A percentile compares a stretch with the other conserved stretches of the same genome.
Conservation (phyloP, 2,113 vertebrate genomes). For the Lycocorax pyrrhopterus region DNA sequence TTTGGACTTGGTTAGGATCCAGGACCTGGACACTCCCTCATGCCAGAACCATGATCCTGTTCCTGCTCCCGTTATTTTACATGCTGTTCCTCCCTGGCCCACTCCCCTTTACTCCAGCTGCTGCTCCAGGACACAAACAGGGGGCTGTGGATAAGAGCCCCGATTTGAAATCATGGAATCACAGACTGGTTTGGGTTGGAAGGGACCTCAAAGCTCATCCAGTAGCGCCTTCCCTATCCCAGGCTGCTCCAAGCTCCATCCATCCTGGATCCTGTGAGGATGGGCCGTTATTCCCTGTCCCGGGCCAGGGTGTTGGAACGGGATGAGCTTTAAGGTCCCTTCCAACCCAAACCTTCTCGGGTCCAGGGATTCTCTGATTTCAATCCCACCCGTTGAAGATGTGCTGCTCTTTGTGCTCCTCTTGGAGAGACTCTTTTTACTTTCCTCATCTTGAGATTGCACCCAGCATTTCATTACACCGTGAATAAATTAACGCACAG, state of each 20-base stretch:
- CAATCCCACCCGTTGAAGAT: not conserved
- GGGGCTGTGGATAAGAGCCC: not conserved
- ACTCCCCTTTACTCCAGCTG: not conserved
- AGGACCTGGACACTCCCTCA: not conserved
- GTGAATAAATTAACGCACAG: not conserved
- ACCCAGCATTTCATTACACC: not conserved
- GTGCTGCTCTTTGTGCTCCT: not conserved
- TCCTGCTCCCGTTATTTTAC: not conserved
- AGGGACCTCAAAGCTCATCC: not conserved
- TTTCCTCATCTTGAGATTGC: not conserved
- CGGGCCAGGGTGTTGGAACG: fast-evolving
- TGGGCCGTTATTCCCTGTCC: not conserved
- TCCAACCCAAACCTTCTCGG: not conserved
- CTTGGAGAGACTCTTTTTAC: not conserved
- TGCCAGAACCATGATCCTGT: not conserved
- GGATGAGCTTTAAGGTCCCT: too few relatives aligned
- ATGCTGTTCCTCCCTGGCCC: not conserved
- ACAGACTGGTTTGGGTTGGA: not conserved
- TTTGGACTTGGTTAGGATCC: not conserved
- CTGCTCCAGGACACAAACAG: not conserved
- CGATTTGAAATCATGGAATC: not conserved
- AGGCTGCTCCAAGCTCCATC: not conserved
- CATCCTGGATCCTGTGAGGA: not conserved
- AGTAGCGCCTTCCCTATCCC: not conserved
- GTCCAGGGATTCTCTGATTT: not conserved